These are phyloP conservation scores for Trematocara marginatum DNA, from an alignment of 2,113 vertebrate species.

Conservation along the genomic window DNA sequence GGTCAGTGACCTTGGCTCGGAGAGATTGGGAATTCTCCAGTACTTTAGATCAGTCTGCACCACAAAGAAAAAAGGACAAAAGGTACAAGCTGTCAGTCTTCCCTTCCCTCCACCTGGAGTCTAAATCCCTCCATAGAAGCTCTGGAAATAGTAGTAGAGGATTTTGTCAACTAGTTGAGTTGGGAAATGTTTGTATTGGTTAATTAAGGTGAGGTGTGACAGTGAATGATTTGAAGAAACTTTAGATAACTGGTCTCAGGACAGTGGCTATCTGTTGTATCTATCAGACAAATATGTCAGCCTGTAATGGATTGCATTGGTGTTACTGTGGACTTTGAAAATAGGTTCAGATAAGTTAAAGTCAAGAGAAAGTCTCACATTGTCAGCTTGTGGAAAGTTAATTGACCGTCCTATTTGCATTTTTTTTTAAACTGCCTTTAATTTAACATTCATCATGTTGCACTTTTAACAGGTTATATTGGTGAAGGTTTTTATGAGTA, in stretches of 20 bases:
- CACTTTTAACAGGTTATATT: not conserved
- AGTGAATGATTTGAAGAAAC: constrained; percentile 64
- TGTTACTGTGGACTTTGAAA: constrained; percentile 43
- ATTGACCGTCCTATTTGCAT: not conserved
- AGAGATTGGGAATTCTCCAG: constrained; percentile 45
- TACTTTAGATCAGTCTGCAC: constrained; percentile 26
- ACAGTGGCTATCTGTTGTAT: constrained; percentile 61
- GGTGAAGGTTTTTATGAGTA: not conserved
- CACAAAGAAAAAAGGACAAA: not conserved
- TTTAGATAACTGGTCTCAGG: constrained; percentile 43
- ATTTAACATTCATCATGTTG: not conserved
- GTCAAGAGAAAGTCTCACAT: constrained; percentile 47
- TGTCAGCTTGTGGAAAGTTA: not conserved
- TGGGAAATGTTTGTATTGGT: constrained; percentile 47
- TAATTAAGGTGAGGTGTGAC: constrained; percentile 50
- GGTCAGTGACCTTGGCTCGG: constrained; percentile 47
- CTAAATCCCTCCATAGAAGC: constrained; percentile 13
- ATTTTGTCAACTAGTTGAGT: not conserved
- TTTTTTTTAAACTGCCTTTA: not conserved
- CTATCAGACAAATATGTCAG: constrained; percentile 65
- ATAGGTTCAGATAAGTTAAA: constrained; percentile 46
- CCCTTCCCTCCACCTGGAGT: not conserved
- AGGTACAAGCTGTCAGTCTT: constrained; percentile 11
- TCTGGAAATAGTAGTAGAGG: not conserved
- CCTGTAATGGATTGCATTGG: constrained; percentile 49